Evolutionary conservation across 2,113 vertebrate genomes (phyloP), one percentile per base, ranked within the genome.

Genomic region (Albula goreensis): DNA sequence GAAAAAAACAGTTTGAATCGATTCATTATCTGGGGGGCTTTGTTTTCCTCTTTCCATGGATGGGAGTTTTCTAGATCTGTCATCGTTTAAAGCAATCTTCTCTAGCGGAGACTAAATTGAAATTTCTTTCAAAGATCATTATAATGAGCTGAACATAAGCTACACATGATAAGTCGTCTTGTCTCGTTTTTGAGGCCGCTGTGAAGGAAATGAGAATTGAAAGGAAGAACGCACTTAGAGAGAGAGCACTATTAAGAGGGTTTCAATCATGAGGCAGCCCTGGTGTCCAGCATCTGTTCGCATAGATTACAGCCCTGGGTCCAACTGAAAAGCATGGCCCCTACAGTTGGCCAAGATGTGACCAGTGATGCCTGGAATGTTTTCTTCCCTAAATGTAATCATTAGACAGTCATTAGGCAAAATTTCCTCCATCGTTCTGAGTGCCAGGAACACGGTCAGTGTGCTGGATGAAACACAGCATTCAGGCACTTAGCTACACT

Each of bases 321-420:
- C 49, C 9, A 2, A 51, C 49, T 52, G 41, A 81, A 52, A 19
- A 41, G 7, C 19, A 66, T 11, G 9, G 56, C 49, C 49, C 25
- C 80, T 4, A 5, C 50, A 74, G 13, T 57, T 81, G n/a, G 8
- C 10, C 56, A 70, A 79, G 25, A 53, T 15, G 66, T 2, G 11
- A 60, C 53, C 53, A 22, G 48, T 22, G 78, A 2, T 31, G 19
- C 66, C n/a, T 22, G 78, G n/a, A 74, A 17, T 74, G 50, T 22
- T 48, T 78, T 82, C 85, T 74, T 66, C 56, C 53, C 22, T 80
- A 77, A 82, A 50, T 41, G 31, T 51, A 81, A 52, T 70, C 78
- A 81, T 84, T 74, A 74, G 19, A 63, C n/a, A 63, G 79, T 79
- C 78, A 66, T 50, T 83, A 63, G 77, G 80, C 80, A 86, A 52